Evolutionary conservation across 2,888 invertebrate species (phyloP).

Genomic region (Stenodera caucasica): DNA sequence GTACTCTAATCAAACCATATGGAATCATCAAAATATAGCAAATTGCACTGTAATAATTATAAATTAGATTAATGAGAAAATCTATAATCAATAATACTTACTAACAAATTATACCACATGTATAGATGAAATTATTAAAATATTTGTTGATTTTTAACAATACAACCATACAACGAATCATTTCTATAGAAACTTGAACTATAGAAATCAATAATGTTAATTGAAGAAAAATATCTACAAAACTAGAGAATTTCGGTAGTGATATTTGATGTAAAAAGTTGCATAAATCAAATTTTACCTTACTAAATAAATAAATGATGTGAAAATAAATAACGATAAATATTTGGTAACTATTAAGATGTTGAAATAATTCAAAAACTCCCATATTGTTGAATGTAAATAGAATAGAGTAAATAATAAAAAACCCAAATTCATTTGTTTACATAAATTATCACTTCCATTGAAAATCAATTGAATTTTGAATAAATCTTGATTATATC

Average conservation of each 20-base stretch:
- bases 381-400: conserved; percentile 45
- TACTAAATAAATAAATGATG: conserved; percentile 34
- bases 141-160: conserved; percentile 22
- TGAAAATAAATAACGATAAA: conserved; percentile 39
- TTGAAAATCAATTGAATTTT: conserved; percentile 33
- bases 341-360: conserved; percentile 37
- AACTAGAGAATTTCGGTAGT: conserved; percentile 23
- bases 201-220: conserved; percentile 33
- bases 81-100: conserved; percentile 26
- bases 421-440: conserved; percentile 44
- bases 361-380: conserved; percentile 38
- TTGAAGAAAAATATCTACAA: conserved; percentile 34
- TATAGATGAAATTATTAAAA: conserved; percentile 14
- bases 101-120: conserved; percentile 5
- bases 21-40: conserved; percentile 33
- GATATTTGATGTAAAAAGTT: conserved; percentile 3
- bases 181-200: conserved; percentile 30
- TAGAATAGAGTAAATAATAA: conserved; percentile 46
- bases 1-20: conserved; percentile 32
- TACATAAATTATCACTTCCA: conserved; percentile 26
- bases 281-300: conserved; percentile 30
- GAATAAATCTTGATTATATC: conserved; percentile 42
- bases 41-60: background rate
- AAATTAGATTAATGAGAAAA: conserved; percentile 28
- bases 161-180: conserved; percentile 31